Base-by-base conservation (phyloP, 2,113 vertebrate species). In the Passer montanus region DNA sequence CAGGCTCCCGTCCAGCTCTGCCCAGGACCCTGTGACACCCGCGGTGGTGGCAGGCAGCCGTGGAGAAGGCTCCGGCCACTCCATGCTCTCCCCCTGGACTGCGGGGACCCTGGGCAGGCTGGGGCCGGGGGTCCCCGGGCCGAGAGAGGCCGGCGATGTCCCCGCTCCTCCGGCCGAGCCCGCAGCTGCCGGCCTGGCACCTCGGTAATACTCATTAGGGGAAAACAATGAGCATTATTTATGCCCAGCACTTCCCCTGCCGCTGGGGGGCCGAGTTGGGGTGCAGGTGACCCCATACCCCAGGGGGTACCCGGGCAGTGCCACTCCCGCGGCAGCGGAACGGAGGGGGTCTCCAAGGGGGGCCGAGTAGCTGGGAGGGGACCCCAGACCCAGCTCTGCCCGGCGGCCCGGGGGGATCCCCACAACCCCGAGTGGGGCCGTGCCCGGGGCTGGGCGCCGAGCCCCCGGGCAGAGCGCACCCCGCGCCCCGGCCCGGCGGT, bases 221-320 rank as follows among this genome's bases (percentile, higher is more conserved):
- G 81, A 68, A 94, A 89, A 97, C 96, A 97, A 97, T 95, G 92
- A 91, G 75, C 47, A 56, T 94, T 94, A 92, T 97, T 92, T 93
- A 80, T 81, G 75, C 66, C 47, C 52, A 9, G 52, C 76, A 30
- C 87, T 84, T 75, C 83, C 80, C 30, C 68, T 78, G 73, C 59
- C 33, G 13, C 17, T 27, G 49, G 58, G 90, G 81, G 53, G 44
- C 26, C 50, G 43, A 43, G 23, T 35, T 59, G 83, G 91, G 86
- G 72, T 94, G 84, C 84, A 84, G 92, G 96, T 93, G 92, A 94
- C 84, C 94, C 84, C 87, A 2, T 1, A 69, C 19, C 73, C 78
- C 69, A 35, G 41, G 26, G 81, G n/a, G 74, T 7, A 81, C 64
- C 41, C 66, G 31, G 50, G 46, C 84, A 41, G 63, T 12, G 81